Base-by-base conservation (phyloP, 2,113 vertebrate genomes). In the Oreamnos americanus region DNA sequence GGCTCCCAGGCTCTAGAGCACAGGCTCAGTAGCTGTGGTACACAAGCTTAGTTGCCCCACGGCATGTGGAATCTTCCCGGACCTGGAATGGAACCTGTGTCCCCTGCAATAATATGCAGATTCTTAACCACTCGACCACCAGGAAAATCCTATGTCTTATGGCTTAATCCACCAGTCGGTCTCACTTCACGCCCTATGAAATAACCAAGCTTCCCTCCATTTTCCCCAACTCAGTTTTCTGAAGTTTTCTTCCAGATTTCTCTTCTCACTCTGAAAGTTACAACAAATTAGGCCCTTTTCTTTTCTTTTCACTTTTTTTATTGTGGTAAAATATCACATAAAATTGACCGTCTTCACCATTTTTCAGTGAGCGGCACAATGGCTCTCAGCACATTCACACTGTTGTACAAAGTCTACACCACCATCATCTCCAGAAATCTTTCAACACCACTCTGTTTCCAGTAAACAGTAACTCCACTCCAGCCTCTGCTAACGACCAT, bases 371-470 rank as follows among this genome's bases (percentile, higher is more conserved):
- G 26, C 6, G 10, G 9, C 14, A 21, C 47, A 26, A 51, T 36
- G 62, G 57, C 25, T 9, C 2, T 79, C 1, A 7, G 9, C 33
- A 28, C 0, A 7, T 71, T 47, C 49, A 55, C 25, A 5, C 0
- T 16, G 25, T 3, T 47, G 28, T 10, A 16, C 23, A 14, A 57
- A 26, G 11, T 33, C 6, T 19, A 6, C 39, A 33, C 33, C 33
- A 6, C 53, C 30, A 19, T 39, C n/a, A 53, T 17, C 36, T 43
- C 49, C 19, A 11, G 47, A 87, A 33, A 28, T 43, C 11, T 11
- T 30, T 14, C 64, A 16, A 60, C 60, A 81, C 51, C 51, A 47
- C 23, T 79, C 47, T 28, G 4, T 14, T 11, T 28, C 53, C 4
- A 0, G 26, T 30, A n/a, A 90, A 67, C 6, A 39, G 4, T 26